Conservation (phyloP, 2,797 vertebrate genomes). For the Menidia menidia region DNA sequence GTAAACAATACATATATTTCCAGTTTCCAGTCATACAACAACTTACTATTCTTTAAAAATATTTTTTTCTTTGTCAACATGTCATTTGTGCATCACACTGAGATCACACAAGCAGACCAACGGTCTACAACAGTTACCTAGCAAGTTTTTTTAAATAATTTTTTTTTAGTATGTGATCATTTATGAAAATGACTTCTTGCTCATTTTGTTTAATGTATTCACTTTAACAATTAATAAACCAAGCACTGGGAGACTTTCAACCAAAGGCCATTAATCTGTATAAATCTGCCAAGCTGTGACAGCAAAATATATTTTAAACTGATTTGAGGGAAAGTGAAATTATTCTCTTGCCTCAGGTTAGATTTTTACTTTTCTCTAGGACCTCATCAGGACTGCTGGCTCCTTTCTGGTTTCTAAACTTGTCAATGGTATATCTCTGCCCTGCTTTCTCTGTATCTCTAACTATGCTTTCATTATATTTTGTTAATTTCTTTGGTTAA, state of each 20-base stretch:
- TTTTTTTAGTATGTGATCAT: slow-evolving; percentile 79
- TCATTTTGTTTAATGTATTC: slow-evolving; percentile 90
- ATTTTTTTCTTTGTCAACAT: neutral
- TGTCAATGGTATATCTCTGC: slow-evolving; percentile 78
- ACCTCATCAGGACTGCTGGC: slow-evolving; percentile 70
- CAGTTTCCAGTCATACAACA: neutral
- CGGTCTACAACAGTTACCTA: slow-evolving; percentile 48
- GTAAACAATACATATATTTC: neutral
- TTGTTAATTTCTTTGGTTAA: slow-evolving; percentile 54
- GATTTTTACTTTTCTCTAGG: slow-evolving; percentile 84
- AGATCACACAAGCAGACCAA: slow-evolving; percentile 49
- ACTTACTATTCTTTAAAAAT: neutral
- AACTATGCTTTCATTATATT: slow-evolving; percentile 63
- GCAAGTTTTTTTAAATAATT: slow-evolving; percentile 30
- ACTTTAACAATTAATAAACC: slow-evolving; percentile 90
- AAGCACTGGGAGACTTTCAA: slow-evolving; percentile 84
- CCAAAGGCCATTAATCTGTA: slow-evolving; percentile 90
- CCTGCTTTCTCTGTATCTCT: slow-evolving; percentile 50
- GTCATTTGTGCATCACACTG: neutral
- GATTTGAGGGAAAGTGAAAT: slow-evolving; percentile 87
- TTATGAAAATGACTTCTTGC: slow-evolving; percentile 90
- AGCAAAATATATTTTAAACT: slow-evolving; percentile 87
- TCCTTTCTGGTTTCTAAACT: slow-evolving; percentile 77
- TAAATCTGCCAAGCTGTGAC: slow-evolving; percentile 86
- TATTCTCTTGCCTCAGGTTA: slow-evolving; percentile 88